Evolutionary conservation across 1,140 invertebrate species (phyloP), one percentile per base, ranked within the genome.

Genomic region (Drosophila funebris): DNA sequence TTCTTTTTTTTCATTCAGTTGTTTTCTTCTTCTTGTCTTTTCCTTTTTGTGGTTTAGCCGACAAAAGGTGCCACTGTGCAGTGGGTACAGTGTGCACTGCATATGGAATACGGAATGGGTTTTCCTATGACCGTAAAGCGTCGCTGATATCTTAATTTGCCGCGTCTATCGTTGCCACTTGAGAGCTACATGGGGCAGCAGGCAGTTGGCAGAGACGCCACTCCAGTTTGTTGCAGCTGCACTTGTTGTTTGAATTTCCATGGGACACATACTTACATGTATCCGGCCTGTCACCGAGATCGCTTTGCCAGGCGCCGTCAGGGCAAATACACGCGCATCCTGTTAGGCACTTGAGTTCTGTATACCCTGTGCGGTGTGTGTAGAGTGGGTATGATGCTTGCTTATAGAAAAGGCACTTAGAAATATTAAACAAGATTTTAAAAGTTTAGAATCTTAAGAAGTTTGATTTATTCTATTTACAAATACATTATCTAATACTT

Each of bases 231-330:
- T 62, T 69, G 74, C 74, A 74, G 69, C 66, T 87, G 83, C 83
- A 88, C 83, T 88, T 88, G 83, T 88, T 88, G 83, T 88, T 88
- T 88, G 73, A 78, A 68, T 88, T 88, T 73, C 78, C 68, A 76
- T 37, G 48, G 29, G 52, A 70, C 76, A 87, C 27, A 60, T 16
- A 16, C 29, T 41, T n/a, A 24, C 39, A 20, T 41, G 54, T 75
- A 75, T 75, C 68, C 73, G 73, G 73, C 50, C 60, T 57, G 66
- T 62, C 56, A 33, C 46, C n/a, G 13, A 67, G 54, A 60, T 48
- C 29, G 52, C 63, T 62, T 43, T 9, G 58, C 41, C 61, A 74
- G 82, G 83, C 83, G 83, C 78, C 83, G 71, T 33, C 67, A 14
- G 37, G 13, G 76, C 76, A 78, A 71, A 79, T 50, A 72, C 44